Conservation (phyloP, 2,888 invertebrate species). For the Tyria jacobaeae region DNA sequence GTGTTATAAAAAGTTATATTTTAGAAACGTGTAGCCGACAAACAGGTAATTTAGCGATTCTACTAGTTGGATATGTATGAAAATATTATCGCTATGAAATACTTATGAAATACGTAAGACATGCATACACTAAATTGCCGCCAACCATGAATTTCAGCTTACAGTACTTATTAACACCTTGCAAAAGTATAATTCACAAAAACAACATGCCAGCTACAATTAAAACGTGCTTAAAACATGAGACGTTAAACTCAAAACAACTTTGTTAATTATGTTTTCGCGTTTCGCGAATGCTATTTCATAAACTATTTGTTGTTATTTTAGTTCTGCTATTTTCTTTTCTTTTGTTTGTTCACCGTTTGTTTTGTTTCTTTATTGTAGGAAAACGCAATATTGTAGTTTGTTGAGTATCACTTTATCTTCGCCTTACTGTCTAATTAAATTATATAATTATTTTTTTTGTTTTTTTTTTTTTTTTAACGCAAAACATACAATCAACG, state of each 20-base stretch:
- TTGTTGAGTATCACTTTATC: background rate
- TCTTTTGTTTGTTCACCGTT: slow-evolving; percentile 11
- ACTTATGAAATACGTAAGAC: background rate
- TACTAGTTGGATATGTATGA: background rate
- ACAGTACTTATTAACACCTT: background rate
- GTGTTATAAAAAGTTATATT: no score
- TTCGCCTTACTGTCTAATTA: background rate
- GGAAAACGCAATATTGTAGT: background rate
- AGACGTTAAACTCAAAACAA: slow-evolving; percentile 39
- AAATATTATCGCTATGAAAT: background rate
- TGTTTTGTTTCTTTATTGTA: background rate
- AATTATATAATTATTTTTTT: no score
- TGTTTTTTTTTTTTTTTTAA: no score
- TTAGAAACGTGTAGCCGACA: no score
- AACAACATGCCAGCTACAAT: slow-evolving; percentile 35
- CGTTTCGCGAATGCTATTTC: slow-evolving; percentile 43
- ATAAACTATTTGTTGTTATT: slow-evolving; percentile 38
- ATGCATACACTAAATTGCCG: background rate
- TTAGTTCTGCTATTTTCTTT: slow-evolving; percentile 21
- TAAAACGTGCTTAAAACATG: slow-evolving; percentile 39
- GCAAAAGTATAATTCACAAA: slow-evolving; percentile 14
- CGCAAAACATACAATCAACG: no score
- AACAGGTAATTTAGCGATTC: no score
- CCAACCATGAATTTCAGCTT: background rate
- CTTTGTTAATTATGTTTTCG: slow-evolving; percentile 49